Base-by-base conservation (phyloP, 1,140 invertebrate genomes). In the Drosophila nasuta region DNA sequence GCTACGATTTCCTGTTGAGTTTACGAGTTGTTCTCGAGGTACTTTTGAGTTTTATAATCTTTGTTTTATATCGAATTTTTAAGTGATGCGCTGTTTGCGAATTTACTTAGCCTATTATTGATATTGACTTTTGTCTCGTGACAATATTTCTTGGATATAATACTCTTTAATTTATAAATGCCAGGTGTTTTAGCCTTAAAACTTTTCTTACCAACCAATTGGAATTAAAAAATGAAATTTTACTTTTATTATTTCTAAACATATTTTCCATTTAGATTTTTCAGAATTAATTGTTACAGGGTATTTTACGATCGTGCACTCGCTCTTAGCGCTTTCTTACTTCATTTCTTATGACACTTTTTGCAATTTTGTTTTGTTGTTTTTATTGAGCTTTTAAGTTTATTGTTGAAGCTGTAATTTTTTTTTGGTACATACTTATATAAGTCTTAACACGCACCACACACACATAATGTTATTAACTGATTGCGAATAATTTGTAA, bases 381-480 rank as follows among this genome's bases (percentile, higher is more conserved):
- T 33, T 67, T 73, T 57, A 25, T 59, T 56, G 48, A 67, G 57
- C 45, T 70, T 63, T 59, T 56, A 35, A 67, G 49, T 57, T 63
- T 51, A 82, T 70, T 62, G 10, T 76, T 74, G 64, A 69, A 74
- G 51, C 56, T 70, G 73, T 60, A 63, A 49, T 63, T 65, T 25
- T 25, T 17, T 25, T 69, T 30, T 62, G 63, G 46, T 58, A 46
- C 17, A 54, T 41, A 68, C 17, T 54, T 74, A 69, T 60, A 30
- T 73, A 65, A 65, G 51, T 17, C 25, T 46, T 15, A 30, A 28
- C 57, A 46, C 51, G 62, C 49, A 56, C 48, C 20, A 45, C 49
- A 56, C 35, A 43, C 7, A 11, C 35, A 38, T 54, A 33, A 38
- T 46, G 8, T 45, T 33, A 46, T 45, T 54, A 33, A 45, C n/a